phyloP scores from a whole-genome alignment of 2,113 vertebrate genomes.

The Trogon melanurus region DNA sequence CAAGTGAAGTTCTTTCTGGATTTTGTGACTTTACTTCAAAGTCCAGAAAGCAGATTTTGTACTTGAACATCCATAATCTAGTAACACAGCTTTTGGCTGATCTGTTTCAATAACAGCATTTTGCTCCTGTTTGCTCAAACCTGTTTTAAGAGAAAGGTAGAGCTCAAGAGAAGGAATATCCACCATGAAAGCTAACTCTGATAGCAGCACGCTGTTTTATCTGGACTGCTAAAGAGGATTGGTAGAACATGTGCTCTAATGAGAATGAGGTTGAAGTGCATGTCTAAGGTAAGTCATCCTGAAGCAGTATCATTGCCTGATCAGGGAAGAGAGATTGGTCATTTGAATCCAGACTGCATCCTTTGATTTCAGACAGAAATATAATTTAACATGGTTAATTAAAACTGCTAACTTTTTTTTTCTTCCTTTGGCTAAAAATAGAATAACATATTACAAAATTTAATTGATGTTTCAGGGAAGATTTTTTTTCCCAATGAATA shows the following conservation, averaged over 20 bases:
- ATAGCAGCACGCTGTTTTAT: not conserved
- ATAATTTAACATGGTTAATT: not conserved
- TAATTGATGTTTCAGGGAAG: not conserved
- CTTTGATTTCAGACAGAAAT: constrained; percentile 1
- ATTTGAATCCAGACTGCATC: not conserved
- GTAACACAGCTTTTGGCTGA: not conserved
- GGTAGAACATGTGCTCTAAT: not conserved
- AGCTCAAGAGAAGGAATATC: not conserved
- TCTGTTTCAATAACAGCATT: not conserved
- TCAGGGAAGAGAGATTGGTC: not conserved
- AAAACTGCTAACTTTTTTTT: not conserved
- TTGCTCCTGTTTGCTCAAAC: not conserved
- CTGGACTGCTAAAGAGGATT: not conserved
- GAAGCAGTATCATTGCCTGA: not conserved
- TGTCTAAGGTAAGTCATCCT: not conserved
- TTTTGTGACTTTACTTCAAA: not conserved
- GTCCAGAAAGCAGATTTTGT: not conserved
- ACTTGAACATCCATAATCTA: not conserved
- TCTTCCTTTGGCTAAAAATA: not conserved
- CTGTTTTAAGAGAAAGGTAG: not conserved
- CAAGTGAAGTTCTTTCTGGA: not conserved
- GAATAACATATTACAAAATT: not conserved
- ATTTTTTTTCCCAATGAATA: not conserved
- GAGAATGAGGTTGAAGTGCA: not conserved
- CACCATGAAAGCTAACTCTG: not conserved